Evolutionary conservation across 1,140 invertebrate species (phyloP).

Genomic region (Eubasilissa regina): DNA sequence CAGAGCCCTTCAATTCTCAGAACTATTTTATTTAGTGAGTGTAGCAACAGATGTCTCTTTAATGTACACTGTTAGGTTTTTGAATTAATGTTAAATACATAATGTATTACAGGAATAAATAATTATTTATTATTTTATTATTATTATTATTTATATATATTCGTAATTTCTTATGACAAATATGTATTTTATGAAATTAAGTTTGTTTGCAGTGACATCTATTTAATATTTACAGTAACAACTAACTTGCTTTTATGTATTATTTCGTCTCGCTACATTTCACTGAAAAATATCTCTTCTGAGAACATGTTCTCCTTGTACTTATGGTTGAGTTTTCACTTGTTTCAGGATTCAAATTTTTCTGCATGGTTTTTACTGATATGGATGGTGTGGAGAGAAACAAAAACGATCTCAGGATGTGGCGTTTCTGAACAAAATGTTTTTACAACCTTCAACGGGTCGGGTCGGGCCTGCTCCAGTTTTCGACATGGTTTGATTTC

Average conservation of each 20-base stretch:
- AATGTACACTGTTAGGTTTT: no score
- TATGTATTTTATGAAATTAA: no score
- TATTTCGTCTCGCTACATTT: no score
- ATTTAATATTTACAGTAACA: no score
- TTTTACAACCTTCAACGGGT: no score
- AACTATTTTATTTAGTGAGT: background rate
- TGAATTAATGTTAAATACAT: background rate
- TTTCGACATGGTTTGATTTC: background rate
- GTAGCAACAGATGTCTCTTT: background rate
- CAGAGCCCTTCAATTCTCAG: background rate
- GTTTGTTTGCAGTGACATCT: no score
- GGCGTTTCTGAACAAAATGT: no score
- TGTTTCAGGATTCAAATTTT: background rate
- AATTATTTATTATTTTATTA: background rate
- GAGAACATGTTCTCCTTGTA: conserved; percentile 12
- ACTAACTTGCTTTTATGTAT: background rate
- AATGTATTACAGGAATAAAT: background rate
- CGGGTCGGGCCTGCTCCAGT: conserved; percentile 22
- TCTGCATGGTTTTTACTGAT: background rate
- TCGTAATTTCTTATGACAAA: no score
- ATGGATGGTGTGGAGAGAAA: background rate
- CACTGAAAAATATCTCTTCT: background rate
- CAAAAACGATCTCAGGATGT: no score
- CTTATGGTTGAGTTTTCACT: conserved; percentile 20
- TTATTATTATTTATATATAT: no score